Evolutionary conservation across 2,797 vertebrate genomes (phyloP).

Genomic region (Anabas testudineus): DNA sequence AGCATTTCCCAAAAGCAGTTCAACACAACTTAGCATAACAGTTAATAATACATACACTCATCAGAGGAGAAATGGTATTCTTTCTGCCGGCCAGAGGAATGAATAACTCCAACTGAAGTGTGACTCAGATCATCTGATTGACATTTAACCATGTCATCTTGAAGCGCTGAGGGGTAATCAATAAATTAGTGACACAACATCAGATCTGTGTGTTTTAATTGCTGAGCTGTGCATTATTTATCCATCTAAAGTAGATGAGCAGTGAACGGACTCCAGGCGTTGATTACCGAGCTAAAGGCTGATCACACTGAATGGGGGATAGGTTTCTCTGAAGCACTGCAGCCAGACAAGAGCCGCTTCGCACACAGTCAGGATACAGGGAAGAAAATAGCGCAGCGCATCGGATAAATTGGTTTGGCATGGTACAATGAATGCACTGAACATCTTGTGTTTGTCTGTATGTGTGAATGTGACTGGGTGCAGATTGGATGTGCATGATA

Average conservation of each 20-base stretch:
- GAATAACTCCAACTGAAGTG: constrained; percentile 81
- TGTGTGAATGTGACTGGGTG: not conserved
- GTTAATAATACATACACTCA: constrained; percentile 73
- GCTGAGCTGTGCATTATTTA: constrained; percentile 83
- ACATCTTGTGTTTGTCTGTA: not conserved
- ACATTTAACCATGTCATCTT: constrained; percentile 83
- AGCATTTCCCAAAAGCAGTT: constrained; percentile 35
- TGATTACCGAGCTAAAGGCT: constrained; percentile 75
- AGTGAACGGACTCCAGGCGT: constrained; percentile 58
- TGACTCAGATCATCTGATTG: constrained; percentile 82
- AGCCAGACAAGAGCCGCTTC: not conserved
- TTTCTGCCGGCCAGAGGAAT: constrained; percentile 67
- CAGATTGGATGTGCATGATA: not conserved
- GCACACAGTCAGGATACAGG: constrained; percentile 4
- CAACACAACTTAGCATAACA: constrained; percentile 68
- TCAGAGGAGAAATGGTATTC: constrained; percentile 70
- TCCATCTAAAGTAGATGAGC: constrained; percentile 63
- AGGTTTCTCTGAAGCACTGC: constrained; percentile 21
- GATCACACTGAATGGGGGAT: constrained; percentile 73
- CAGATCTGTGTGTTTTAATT: constrained; percentile 82
- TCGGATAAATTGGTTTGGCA: not conserved
- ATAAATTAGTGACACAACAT: constrained; percentile 83
- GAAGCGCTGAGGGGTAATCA: constrained; percentile 74
- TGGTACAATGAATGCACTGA: not conserved
- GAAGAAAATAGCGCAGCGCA: not conserved